Base-by-base conservation (phyloP, 2,888 invertebrate species). In the Chironomus tentans region DNA sequence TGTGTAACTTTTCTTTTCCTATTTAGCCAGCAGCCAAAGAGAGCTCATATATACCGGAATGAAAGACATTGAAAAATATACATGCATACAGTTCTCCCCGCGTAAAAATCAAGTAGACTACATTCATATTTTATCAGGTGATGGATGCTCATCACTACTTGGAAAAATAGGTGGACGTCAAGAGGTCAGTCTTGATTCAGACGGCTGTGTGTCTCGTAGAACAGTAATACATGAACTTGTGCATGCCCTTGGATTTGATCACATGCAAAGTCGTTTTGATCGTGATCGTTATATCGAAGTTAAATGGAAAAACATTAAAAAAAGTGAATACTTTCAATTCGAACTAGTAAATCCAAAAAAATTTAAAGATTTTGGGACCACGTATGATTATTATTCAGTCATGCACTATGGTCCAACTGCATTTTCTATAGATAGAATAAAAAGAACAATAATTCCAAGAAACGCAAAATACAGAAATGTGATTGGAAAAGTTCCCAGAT, bases 181-280 rank as follows among this genome's bases (percentile, higher is more conserved):
- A 62, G 47, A n/a, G 3, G 12, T 73, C 1, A 38, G 46, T 6
- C 18, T 73, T 12, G 7, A 61, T 7, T 46, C 28, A 61, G 46
- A 46, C 13, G 72, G 72, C 18, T 73, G 72, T n/a, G 2, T 73
- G 5, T 38, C 18, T 10, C 18, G 28, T 3, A 46, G 72, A 18
- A 62, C 15, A 13, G 38, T 71, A 1, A 71, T 69, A 12, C 61
- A 72, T 24, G 21, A 21, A 12, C 21, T 65, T 3, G 21, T 65
- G 22, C 65, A 65, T 21, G 61, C 72, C 7, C 38, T 73, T n/a
- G 72, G 72, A 12, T 73, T 62, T 18, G 72, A 73, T 46, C 72
- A 73, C 62, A 73, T 73, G 72, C 72, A 73, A 18, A 28, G 46
- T 18, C 72, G 62, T 13, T 15, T 15, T 2, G 72, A 73, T 28